Conservation (phyloP, 2,888 invertebrate genomes). For the Lithophane semibrunnea region DNA sequence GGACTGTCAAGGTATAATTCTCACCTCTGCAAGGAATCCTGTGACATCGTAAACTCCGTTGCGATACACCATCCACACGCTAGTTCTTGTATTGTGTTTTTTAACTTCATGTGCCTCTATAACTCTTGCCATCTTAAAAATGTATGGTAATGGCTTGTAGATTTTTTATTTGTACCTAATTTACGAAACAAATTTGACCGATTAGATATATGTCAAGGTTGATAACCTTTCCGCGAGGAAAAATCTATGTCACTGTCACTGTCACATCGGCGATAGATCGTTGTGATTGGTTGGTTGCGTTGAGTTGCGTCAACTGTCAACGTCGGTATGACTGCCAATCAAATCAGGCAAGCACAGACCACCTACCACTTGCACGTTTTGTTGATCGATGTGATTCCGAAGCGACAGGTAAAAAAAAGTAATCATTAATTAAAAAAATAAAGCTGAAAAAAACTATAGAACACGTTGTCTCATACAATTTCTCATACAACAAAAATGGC, state of each 20-base stretch:
- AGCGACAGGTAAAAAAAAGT: neutral
- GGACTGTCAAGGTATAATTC: conserved; percentile 25
- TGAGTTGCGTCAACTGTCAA: no score
- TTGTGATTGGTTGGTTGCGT: no score
- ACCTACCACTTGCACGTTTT: neutral
- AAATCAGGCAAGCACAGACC: no score
- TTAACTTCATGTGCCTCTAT: conserved; percentile 91
- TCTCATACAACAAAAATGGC: neutral
- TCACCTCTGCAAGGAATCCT: conserved; percentile 94
- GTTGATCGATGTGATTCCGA: no score
- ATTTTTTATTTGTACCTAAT: conserved; percentile 37
- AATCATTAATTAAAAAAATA: no score
- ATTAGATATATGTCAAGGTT: conserved; percentile 23
- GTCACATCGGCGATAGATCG: no score
- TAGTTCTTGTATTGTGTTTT: conserved; percentile 88
- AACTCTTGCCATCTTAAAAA: conserved; percentile 79
- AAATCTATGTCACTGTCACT: conserved; percentile 38
- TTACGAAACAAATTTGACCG: conserved; percentile 38
- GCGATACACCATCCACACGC: conserved; percentile 94
- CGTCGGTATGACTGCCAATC: no score
- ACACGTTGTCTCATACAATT: no score
- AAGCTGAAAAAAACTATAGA: no score
- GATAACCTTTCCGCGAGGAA: conserved; percentile 26
- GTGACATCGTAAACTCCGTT: conserved; percentile 95
- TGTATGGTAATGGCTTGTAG: neutral